Percentiles rank a stretch among this genome's conserved stretches.
Evolutionary conservation across 2,797 vertebrate genomes (phyloP).

Genomic region (Phoeniculus purpureus): DNA sequence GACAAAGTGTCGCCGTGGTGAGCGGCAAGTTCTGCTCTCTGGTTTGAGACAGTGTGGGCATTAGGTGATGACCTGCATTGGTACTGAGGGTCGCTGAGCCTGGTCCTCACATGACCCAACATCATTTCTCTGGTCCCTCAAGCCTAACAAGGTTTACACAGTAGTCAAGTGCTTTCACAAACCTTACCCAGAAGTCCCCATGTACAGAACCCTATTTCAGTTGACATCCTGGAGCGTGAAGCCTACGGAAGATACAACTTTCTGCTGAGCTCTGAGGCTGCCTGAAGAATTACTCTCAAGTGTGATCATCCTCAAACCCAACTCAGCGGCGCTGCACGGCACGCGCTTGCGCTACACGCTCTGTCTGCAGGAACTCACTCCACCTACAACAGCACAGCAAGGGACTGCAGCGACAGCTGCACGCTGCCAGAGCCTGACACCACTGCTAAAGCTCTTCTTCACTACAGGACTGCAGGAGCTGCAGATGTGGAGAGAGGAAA

Average conservation of each 20-base stretch:
- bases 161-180: neutral
- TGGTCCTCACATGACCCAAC: neutral
- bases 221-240: neutral
- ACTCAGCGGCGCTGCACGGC: neutral
- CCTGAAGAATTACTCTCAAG: neutral
- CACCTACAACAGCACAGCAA: neutral
- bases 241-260: fast-evolving
- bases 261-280: neutral
- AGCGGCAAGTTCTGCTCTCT: neutral
- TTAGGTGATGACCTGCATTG: neutral
- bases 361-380: neutral
- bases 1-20: neutral
- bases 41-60: neutral
- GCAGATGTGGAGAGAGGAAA: neutral
- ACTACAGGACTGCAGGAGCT: neutral
- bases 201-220: neutral
- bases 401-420: fast-evolving
- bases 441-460: fast-evolving
- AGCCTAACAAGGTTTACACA: neutral
- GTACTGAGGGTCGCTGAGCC: neutral
- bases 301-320: neutral
- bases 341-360: neutral
- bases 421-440: neutral
- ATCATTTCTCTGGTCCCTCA: neutral
- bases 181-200: neutral